A percentile compares a stretch with the other conserved stretches of the same genome.
Conservation (phyloP, 1,140 invertebrate genomes). For the Riptortus pedestris region DNA sequence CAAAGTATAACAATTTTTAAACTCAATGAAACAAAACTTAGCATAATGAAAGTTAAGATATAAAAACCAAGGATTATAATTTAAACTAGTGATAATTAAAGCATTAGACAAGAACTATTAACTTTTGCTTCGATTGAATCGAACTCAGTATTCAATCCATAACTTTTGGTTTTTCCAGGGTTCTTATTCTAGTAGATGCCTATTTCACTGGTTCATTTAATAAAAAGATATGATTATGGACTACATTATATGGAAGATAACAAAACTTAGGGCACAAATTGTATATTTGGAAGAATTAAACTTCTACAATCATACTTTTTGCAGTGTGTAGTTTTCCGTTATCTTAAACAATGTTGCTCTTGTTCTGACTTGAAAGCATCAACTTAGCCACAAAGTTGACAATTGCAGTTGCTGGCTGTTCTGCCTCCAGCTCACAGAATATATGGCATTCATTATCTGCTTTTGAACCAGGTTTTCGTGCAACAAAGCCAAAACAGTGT, state of each 20-base stretch:
- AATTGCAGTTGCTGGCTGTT: constrained; percentile 89
- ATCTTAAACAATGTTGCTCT: constrained; percentile 22
- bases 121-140: neutral
- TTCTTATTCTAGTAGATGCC: too few relatives aligned
- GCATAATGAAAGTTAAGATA: neutral
- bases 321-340: too few relatives aligned
- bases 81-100: constrained; percentile 8
- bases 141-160: too few relatives aligned
- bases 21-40: neutral
- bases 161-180: too few relatives aligned
- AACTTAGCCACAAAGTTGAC: constrained; percentile 94
- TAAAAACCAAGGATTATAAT: too few relatives aligned
- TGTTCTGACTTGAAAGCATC: constrained; percentile 42
- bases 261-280: too few relatives aligned
- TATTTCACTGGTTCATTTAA: too few relatives aligned
- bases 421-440: constrained; percentile 88
- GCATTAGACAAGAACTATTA: constrained; percentile 9
- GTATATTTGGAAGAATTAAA: too few relatives aligned
- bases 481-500: constrained; percentile 87
- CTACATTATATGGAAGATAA: too few relatives aligned
- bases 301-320: too few relatives aligned
- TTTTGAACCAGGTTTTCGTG: constrained; percentile 63
- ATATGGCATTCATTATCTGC: constrained; percentile 92
- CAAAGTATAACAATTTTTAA: neutral
- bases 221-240: too few relatives aligned